phyloP scores from a whole-genome alignment of 2,888 invertebrate genomes.

The Lithosia quadra region DNA sequence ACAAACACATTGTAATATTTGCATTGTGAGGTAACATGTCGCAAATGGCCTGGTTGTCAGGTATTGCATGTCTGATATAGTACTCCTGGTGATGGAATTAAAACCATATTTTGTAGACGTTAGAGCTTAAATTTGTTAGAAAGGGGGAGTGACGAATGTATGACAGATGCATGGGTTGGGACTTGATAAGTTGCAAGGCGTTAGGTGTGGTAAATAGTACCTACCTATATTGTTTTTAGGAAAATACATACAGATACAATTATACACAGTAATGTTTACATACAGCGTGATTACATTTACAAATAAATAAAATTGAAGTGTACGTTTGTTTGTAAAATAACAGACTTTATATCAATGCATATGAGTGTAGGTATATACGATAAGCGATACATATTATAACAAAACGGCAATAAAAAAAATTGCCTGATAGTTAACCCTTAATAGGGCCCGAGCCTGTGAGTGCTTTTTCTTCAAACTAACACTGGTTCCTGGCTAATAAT shows the following conservation, averaged over 20 bases:
- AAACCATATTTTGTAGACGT: not conserved
- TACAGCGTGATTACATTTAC: no score
- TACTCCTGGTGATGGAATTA: not conserved
- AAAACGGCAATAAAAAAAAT: no score
- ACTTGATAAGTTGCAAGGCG: not conserved
- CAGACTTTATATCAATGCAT: no score
- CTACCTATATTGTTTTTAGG: not conserved
- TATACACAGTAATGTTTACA: no score
- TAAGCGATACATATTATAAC: no score
- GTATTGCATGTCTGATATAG: slow-evolving; percentile 7
- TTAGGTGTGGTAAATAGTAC: not conserved
- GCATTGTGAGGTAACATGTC: slow-evolving; percentile 20
- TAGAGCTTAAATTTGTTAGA: not conserved
- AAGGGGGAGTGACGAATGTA: not conserved
- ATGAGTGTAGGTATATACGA: no score
- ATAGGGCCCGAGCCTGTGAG: no score
- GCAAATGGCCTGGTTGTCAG: not conserved
- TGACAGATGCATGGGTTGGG: not conserved
- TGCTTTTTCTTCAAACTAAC: no score
- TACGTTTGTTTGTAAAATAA: no score
- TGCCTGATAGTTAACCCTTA: no score
- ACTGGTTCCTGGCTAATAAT: no score
- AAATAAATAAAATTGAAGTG: no score
- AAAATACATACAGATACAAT: not conserved
- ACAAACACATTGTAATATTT: slow-evolving; percentile 23